Base-by-base conservation (phyloP, 1,140 invertebrate species). In the Bombus superbus region DNA sequence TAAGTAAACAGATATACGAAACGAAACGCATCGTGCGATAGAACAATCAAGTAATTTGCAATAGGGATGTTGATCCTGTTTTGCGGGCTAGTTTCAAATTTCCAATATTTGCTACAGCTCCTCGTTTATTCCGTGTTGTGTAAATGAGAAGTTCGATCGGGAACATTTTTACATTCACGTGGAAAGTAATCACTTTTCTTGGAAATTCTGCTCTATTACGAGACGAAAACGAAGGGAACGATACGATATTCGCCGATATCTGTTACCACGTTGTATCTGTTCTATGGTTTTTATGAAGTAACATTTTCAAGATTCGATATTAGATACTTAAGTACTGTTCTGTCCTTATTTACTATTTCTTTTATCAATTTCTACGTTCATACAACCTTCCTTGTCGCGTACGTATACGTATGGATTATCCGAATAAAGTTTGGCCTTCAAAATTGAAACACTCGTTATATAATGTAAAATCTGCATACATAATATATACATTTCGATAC, bases 21-120 rank as follows among this genome's bases (percentile, higher is more conserved):
- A 81, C 69, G 69, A 73, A 72, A 72, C 47, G 53, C 38, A 72
- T 42, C 18, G n/a, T 35, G 38, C n/a, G 68, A 81, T 59, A 35
- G 38, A 73, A n/a, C 69, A 73, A n/a, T 40, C 22, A 42, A 81
- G 68, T 81, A 81, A 81, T 81, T 72, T 81, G 80, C 80, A 81
- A 81, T 73, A 81, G 69, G n/a, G 28, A 81, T 81, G 80, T 73
- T 81, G 68, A 81, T 68, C 68, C 78, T 71, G 38, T 57, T 62
- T 76, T 62, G 53, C 62, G 32, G 28, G 78, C 44, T 40, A 32
- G 44, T 53, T 53, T 35, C 18, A 32, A 59, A 59, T 42, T 40
- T 53, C 32, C 22, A 35, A 2, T 10, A 40, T 68, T 69, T 44
- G 15, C 1, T 2, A 32, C 25, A 62, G 38, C 42, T 40, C 25